Evolutionary conservation across 1,140 invertebrate species (phyloP).

Genomic region (Zelostemma sp.): DNA sequence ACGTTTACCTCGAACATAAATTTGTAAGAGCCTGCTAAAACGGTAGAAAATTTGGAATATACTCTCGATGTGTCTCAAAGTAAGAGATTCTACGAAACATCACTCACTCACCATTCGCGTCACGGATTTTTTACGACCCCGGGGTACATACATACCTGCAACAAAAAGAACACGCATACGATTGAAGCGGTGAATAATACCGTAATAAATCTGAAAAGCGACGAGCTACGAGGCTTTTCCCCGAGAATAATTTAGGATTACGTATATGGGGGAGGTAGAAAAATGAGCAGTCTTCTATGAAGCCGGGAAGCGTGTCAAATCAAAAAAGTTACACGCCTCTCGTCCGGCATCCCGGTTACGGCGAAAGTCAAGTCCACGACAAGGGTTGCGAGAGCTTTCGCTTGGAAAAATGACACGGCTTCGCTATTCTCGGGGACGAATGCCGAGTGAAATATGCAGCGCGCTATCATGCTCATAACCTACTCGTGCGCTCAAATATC

Average conservation of each 20-base stretch:
- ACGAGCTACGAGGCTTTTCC: slow-evolving; percentile 19
- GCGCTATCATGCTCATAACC: slow-evolving; percentile 47
- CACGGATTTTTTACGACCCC: no score
- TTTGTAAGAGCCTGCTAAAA: no score
- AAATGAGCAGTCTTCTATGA: slow-evolving; percentile 21
- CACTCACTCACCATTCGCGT: no score
- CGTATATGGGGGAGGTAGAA: not conserved
- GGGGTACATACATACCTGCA: slow-evolving; percentile 52
- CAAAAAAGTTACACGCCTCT: slow-evolving; percentile 25
- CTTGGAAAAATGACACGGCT: slow-evolving; percentile 18
- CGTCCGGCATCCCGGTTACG: slow-evolving; percentile 12
- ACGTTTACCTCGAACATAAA: no score
- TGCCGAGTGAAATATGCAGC: slow-evolving; percentile 51
- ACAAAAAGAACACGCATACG: slow-evolving; percentile 16
- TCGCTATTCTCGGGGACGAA: slow-evolving; percentile 4
- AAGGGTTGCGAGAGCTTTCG: slow-evolving; percentile 22
- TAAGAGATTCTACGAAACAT: no score
- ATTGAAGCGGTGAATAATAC: not conserved
- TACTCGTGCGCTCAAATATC: slow-evolving; percentile 42
- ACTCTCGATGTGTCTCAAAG: no score
- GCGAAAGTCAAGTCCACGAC: slow-evolving; percentile 15
- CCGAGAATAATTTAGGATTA: not conserved
- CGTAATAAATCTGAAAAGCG: slow-evolving; percentile 21
- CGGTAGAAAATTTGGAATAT: no score
- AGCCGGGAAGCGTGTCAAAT: slow-evolving; percentile 37